Percentiles rank a stretch among this genome's conserved stretches.
These are phyloP conservation scores for Danio aesculapii DNA, from an alignment of 2,797 vertebrate genomes.

Conservation along the genomic window DNA sequence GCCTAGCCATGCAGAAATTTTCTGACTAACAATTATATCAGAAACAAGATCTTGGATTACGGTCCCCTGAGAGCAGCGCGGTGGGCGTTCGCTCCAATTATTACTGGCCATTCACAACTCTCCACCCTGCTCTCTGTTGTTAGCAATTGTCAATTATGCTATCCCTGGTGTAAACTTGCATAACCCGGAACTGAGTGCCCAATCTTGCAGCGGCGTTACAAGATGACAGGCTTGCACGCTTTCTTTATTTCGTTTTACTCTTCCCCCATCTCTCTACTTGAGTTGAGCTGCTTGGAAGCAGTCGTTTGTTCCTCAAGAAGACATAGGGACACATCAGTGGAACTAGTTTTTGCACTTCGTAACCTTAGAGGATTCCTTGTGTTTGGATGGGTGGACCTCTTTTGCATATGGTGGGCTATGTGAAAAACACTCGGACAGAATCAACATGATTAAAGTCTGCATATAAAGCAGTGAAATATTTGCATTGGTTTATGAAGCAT, in stretches of 20 bases:
- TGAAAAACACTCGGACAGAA: conserved; percentile 45
- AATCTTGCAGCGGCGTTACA: conserved; percentile 82
- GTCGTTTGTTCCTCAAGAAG: conserved; percentile 65
- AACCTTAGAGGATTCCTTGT: conserved; percentile 33
- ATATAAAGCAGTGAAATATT: background rate
- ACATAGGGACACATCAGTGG: conserved; percentile 57
- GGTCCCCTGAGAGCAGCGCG: conserved; percentile 80
- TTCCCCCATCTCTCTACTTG: conserved; percentile 54
- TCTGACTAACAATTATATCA: conserved; percentile 92
- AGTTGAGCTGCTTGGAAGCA: conserved; percentile 65
- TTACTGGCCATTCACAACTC: conserved; percentile 87
- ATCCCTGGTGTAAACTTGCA: conserved; percentile 85
- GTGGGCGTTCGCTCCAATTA: conserved; percentile 87
- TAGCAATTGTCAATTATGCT: conserved; percentile 88
- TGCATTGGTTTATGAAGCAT: background rate
- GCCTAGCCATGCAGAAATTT: conserved; percentile 87
- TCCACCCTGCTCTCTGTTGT: conserved; percentile 83
- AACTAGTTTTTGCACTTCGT: conserved; percentile 31
- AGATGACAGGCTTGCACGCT: conserved; percentile 77
- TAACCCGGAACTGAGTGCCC: conserved; percentile 85
- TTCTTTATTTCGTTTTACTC: conserved; percentile 48
- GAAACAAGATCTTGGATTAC: conserved; percentile 89
- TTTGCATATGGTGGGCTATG: conserved; percentile 34
- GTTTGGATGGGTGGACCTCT: conserved; percentile 40
- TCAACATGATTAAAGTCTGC: conserved; percentile 14